Percentiles rank a stretch among this genome's conserved stretches.
These are phyloP conservation scores for Drosophila repletoides DNA, from an alignment of 1,140 invertebrate species.

Conservation along the genomic window DNA sequence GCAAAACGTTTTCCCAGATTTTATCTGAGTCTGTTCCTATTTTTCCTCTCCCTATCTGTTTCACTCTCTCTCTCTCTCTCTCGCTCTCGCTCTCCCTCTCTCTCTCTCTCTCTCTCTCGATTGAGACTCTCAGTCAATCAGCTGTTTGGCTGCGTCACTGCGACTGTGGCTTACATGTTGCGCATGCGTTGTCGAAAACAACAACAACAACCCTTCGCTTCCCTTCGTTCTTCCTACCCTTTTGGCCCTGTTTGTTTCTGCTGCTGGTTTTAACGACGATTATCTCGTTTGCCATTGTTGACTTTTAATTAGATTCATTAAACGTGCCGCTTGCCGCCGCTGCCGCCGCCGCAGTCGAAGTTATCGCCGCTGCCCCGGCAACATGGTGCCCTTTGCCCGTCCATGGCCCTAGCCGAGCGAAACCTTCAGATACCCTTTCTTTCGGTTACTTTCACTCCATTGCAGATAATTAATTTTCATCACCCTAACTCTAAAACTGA, in stretches of 20 bases:
- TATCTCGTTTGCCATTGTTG: conserved; percentile 80
- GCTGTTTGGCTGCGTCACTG: conserved; percentile 48
- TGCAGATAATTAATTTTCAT: no score
- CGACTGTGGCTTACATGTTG: conserved; percentile 51
- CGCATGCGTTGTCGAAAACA: conserved; percentile 63
- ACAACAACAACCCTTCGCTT: conserved; percentile 3
- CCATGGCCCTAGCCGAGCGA: not conserved
- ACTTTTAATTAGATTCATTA: conserved; percentile 82
- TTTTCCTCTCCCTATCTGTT: conserved; percentile 27
- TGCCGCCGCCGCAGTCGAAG: conserved; percentile 4
- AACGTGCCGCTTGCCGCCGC: conserved; percentile 68
- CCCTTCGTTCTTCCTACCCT: not conserved
- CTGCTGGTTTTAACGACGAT: conserved; percentile 55
- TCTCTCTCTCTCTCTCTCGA: conserved; percentile 15
- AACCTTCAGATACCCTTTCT: no score
- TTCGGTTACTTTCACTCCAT: no score
- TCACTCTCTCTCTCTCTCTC: conserved; percentile 10
- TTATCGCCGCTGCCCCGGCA: not conserved
- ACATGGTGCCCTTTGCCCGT: not conserved
- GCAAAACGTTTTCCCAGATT: conserved; percentile 52
- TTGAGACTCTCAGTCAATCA: conserved; percentile 38
- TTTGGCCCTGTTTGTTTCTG: conserved; percentile 1
- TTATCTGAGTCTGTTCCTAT: conserved; percentile 32
- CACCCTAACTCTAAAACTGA: no score
- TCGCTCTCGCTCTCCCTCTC: conserved; percentile 8